These are phyloP conservation scores for Rhagonycha fulva DNA, from an alignment of 2,888 invertebrate genomes.

Conservation along the genomic window DNA sequence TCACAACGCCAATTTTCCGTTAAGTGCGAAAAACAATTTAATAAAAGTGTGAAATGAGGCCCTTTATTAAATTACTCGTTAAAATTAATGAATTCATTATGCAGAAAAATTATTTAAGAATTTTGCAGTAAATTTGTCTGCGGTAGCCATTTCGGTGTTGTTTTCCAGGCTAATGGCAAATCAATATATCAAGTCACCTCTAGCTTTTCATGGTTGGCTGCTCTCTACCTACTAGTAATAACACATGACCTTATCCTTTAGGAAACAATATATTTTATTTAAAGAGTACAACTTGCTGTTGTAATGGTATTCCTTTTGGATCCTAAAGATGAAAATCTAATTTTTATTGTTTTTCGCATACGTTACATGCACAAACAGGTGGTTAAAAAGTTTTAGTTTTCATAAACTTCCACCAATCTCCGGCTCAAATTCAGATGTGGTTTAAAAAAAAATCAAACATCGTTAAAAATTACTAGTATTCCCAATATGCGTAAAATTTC, in stretches of 20 bases:
- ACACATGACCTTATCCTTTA: conserved; percentile 26
- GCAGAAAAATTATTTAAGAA: conserved; percentile 25
- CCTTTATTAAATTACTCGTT: neutral
- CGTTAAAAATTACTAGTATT: neutral
- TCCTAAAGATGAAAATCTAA: neutral
- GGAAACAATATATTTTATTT: conserved; percentile 28
- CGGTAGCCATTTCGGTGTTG: conserved; percentile 37
- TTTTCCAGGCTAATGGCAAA: conserved; percentile 44
- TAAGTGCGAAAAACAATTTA: neutral
- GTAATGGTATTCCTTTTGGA: neutral
- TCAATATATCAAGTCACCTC: conserved; percentile 45
- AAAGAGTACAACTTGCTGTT: conserved; percentile 19
- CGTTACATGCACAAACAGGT: neutral
- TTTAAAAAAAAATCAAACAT: neutral
- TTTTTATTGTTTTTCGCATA: neutral
- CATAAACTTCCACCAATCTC: neutral
- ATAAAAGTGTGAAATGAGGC: neutral
- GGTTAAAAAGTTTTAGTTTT: neutral
- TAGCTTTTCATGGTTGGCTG: conserved; percentile 43
- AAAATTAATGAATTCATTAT: conserved; percentile 10
- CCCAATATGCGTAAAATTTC: too few species aligned
- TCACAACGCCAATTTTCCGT: neutral
- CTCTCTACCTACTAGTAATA: conserved; percentile 30
- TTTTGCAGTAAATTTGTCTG: conserved; percentile 33
- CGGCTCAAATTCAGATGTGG: neutral